These are phyloP conservation scores for Jacana jacana DNA, from an alignment of 2,113 vertebrate genomes.

Conservation along the genomic window DNA sequence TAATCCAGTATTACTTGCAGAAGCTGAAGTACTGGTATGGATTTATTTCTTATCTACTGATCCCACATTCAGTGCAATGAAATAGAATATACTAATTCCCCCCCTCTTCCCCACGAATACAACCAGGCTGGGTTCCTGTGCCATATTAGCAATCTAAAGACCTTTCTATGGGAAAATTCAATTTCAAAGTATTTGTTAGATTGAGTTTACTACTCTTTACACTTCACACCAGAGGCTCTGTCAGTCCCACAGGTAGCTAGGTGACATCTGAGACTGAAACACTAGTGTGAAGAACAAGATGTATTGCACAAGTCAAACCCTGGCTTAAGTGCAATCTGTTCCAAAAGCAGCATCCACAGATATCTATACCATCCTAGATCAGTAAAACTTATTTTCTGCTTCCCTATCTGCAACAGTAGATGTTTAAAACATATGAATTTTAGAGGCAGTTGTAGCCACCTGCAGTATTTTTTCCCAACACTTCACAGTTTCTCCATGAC, in stretches of 20 bases:
- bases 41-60: neutral
- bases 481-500: neutral
- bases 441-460: neutral
- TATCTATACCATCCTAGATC: neutral
- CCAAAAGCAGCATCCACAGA: neutral
- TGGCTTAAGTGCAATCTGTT: neutral
- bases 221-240: neutral
- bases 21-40: neutral
- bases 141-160: neutral
- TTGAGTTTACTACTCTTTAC: neutral
- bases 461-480: neutral
- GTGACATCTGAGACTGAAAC: neutral
- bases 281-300: neutral
- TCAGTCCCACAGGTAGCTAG: neutral
- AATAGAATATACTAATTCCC: neutral
- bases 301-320: neutral
- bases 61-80: neutral
- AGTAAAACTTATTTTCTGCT: neutral
- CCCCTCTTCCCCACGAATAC: neutral
- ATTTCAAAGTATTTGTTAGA: neutral
- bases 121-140: neutral
- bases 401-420: neutral
- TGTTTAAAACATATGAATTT: neutral
- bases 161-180: neutral
- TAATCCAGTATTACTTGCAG: neutral